Evolutionary conservation across 2,888 invertebrate genomes (phyloP), one percentile per base, ranked within the genome.

Genomic region (Hirtodrosophila trivittata): DNA sequence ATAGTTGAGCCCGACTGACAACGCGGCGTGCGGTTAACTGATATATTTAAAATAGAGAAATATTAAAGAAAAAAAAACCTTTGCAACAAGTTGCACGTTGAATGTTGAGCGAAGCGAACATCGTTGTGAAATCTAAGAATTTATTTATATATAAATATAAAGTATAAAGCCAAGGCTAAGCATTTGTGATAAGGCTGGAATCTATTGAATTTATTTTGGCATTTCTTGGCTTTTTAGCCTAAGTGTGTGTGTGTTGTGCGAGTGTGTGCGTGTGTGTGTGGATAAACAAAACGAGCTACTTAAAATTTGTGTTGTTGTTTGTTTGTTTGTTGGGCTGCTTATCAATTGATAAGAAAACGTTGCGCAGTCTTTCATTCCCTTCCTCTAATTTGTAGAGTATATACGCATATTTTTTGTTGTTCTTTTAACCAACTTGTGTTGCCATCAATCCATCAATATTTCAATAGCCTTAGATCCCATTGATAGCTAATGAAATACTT

Each of bases 301-400:
- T 45, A 10, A 21, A 32, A 12, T 28, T 39, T 38, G 18, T 25
- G 12, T 37, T 47, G 16, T 41, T 28, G 43, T 37, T 42, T 56
- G 47, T 37, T 42, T 56, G 58, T 51, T 56, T 54, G 52, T 43
- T 62, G 30, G 52, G 33, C 37, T 28, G 37, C 59, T 77, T 77
- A 77, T 77, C 85, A 28, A n/a, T 9, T 65, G 77, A 77, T 77
- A 77, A 77, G 84, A 77, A 68, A 35, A 35, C 51, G 64, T 72
- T 83, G 55, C 62, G 75, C 55, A 63, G 52, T 75, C 59, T 35
- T 49, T 21, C 18, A 3, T 21, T 2, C 18, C 5, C 3, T 21
- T 41, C 28, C 21, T 41, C 38, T 18, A 21, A 6, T 42, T 41
- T 45, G 10, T 64, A 30, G 16, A 41, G n/a, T n/a, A n/a, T n/a